Conservation (phyloP, 1,140 invertebrate genomes). For the Drosophila rufa region DNA sequence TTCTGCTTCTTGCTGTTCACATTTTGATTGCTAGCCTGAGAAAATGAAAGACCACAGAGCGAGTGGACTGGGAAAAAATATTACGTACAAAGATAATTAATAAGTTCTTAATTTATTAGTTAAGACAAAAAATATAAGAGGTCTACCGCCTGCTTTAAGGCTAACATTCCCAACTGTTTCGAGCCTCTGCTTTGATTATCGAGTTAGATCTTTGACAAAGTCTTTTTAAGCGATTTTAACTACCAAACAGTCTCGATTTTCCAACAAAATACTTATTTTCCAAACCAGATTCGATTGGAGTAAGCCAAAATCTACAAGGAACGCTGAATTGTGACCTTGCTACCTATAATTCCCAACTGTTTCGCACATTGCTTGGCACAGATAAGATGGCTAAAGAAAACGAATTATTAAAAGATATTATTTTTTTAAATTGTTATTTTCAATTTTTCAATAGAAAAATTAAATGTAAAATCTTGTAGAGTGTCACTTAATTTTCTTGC, state of each 20-base stretch:
- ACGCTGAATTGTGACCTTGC: not conserved
- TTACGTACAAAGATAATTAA: not conserved
- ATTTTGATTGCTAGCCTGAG: constrained; percentile 74
- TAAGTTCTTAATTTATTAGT: not conserved
- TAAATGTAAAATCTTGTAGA: not conserved
- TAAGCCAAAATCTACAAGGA: not conserved
- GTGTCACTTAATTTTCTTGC: not conserved
- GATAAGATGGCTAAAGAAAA: too few species aligned
- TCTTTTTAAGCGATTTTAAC: not conserved
- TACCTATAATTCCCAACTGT: not conserved
- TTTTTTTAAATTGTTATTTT: too few species aligned
- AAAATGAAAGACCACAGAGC: constrained; percentile 62
- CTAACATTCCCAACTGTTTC: too few species aligned
- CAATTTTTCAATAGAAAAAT: too few species aligned
- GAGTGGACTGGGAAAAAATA: constrained; percentile 11
- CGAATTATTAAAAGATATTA: too few species aligned
- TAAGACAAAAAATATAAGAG: not conserved
- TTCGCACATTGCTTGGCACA: not conserved
- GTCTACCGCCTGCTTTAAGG: not conserved
- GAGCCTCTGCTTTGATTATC: not conserved
- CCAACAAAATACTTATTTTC: not conserved
- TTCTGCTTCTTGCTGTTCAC: constrained; percentile 16
- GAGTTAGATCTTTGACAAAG: not conserved
- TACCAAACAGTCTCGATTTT: not conserved
- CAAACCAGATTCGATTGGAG: fast-evolving